Conservation (phyloP, 1,140 invertebrate genomes). For the Papilio xuthus region DNA sequence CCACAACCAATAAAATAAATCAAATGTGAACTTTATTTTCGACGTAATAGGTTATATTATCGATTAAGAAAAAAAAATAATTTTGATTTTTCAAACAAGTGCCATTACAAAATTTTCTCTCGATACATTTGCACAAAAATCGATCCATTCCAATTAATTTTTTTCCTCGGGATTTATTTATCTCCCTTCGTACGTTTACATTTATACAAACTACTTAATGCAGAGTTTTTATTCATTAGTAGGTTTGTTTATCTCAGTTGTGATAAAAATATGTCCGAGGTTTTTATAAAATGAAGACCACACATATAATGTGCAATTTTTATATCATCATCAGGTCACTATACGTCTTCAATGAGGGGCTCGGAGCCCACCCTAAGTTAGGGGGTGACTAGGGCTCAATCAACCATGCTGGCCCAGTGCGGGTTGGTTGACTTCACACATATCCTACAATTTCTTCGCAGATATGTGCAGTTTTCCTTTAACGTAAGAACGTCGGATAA, state of each 20-base stretch:
- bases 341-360: too few relatives aligned
- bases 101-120: slow-evolving; percentile 27
- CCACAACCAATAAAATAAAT: not conserved
- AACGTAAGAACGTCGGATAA: too few relatives aligned
- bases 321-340: too few relatives aligned
- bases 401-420: too few relatives aligned
- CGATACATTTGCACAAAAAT: slow-evolving; percentile 9
- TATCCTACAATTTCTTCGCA: too few relatives aligned
- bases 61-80: slow-evolving; percentile 15
- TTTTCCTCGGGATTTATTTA: not conserved
- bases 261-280: not conserved
- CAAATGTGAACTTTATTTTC: slow-evolving; percentile 25
- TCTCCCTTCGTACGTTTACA: not conserved
- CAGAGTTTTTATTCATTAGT: not conserved
- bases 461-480: too few relatives aligned
- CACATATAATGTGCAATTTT: not conserved
- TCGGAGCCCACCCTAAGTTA: too few relatives aligned
- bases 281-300: not conserved
- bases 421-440: too few relatives aligned
- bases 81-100: slow-evolving; percentile 22
- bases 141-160: slow-evolving; percentile 23
- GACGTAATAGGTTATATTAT: not conserved
- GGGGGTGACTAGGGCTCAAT: too few relatives aligned
- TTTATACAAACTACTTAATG: not conserved
- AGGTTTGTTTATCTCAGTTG: not conserved